phyloP scores from a whole-genome alignment of 2,797 vertebrate species.

The Cyclura pinguis region DNA sequence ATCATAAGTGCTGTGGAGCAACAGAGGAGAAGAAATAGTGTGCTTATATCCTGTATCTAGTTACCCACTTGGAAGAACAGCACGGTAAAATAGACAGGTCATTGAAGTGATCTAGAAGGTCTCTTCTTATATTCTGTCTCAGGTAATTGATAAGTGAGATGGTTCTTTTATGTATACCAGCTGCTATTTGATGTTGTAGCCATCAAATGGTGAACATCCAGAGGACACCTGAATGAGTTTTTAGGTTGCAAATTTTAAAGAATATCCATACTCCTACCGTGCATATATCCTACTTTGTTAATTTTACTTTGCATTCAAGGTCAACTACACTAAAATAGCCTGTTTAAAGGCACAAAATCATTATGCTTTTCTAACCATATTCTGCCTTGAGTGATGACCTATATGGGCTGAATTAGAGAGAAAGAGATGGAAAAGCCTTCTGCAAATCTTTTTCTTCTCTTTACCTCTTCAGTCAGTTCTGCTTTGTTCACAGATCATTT shows the following conservation, averaged over 20 bases:
- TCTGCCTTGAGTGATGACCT: conserved; percentile 20
- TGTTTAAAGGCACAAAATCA: background rate
- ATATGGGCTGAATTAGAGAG: conserved; percentile 44
- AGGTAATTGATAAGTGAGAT: background rate
- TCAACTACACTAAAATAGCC: background rate
- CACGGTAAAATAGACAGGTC: background rate
- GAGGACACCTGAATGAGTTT: background rate
- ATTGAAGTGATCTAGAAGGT: background rate
- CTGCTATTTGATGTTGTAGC: background rate
- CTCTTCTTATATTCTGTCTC: background rate
- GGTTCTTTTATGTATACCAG: background rate
- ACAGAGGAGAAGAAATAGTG: background rate
- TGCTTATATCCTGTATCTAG: background rate
- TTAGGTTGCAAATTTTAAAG: background rate
- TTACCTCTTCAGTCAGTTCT: conserved; percentile 55
- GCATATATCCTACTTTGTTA: background rate
- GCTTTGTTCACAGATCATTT: conserved; percentile 72
- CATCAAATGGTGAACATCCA: background rate
- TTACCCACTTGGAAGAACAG: background rate
- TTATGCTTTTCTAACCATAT: conserved; percentile 29
- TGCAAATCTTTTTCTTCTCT: conserved; percentile 60
- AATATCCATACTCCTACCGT: background rate
- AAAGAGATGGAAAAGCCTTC: conserved; percentile 52
- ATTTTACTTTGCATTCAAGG: background rate
- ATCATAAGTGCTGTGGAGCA: background rate